Evolutionary conservation across 2,113 vertebrate species (phyloP).

Genomic region (Podarcis raffonei): DNA sequence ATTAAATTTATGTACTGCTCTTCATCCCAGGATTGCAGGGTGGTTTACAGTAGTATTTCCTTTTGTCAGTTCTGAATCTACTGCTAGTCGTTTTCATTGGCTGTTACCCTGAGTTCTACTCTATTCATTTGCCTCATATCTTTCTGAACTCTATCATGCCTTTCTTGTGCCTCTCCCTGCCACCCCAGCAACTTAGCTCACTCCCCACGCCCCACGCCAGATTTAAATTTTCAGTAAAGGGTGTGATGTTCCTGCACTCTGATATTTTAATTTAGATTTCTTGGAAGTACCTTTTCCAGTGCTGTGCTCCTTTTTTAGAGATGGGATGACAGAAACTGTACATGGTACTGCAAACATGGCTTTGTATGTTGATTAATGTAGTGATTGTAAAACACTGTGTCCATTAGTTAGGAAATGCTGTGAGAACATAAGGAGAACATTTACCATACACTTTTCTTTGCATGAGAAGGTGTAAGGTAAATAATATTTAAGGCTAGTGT

Average conservation of each 20-base stretch:
- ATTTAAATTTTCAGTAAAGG: neutral
- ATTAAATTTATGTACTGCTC: too few species aligned
- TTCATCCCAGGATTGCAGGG: too few species aligned
- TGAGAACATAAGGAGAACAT: too few species aligned
- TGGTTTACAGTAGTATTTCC: too few species aligned
- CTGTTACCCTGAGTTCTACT: neutral
- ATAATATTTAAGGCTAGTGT: neutral
- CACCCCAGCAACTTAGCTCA: too few species aligned
- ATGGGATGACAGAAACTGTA: neutral
- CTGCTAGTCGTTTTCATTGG: neutral
- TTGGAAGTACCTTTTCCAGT: neutral
- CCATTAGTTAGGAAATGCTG: neutral
- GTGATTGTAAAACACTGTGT: neutral
- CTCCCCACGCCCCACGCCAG: neutral
- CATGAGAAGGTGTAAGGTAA: neutral
- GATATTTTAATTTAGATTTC: neutral
- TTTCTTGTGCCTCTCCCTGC: neutral
- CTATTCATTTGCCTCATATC: neutral
- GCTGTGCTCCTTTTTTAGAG: neutral
- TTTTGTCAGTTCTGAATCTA: neutral
- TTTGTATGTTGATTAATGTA: neutral
- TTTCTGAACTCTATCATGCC: neutral
- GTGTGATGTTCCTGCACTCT: neutral
- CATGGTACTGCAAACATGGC: neutral
- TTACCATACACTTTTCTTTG: neutral